These are phyloP conservation scores for Dinomys branickii DNA, from an alignment of 2,113 vertebrate species.

Conservation along the genomic window DNA sequence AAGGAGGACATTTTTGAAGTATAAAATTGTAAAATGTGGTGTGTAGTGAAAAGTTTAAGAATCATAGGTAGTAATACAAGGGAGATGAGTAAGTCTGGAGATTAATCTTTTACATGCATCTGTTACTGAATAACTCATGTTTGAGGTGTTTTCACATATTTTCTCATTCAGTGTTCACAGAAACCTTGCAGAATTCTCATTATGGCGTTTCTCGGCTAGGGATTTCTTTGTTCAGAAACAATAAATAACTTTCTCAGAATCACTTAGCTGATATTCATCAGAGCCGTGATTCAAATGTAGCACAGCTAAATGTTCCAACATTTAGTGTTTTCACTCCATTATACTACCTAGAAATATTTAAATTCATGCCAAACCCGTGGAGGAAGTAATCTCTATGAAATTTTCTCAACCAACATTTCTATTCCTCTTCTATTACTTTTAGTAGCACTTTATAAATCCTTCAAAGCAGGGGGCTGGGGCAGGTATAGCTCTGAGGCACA, in stretches of 20 bases:
- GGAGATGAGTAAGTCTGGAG: not conserved
- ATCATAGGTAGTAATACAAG: not conserved
- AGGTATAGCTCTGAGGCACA: too few species aligned
- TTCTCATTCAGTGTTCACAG: conserved; percentile 13
- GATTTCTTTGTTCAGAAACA: not conserved
- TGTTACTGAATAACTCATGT: not conserved
- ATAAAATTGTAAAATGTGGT: not conserved
- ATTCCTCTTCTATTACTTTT: conserved; percentile 12
- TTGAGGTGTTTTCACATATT: not conserved
- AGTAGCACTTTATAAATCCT: conserved; percentile 25
- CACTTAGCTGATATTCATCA: not conserved
- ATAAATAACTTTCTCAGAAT: not conserved
- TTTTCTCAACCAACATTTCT: conserved; percentile 14
- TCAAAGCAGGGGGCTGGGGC: not conserved
- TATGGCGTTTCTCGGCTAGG: not conserved
- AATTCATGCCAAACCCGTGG: not conserved
- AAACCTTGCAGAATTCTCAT: not conserved
- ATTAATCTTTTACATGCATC: not conserved
- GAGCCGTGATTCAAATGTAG: not conserved
- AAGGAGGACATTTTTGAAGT: not conserved
- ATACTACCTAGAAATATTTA: not conserved
- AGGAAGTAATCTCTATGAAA: not conserved
- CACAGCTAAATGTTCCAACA: not conserved
- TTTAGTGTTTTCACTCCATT: not conserved
- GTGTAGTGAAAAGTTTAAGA: not conserved